These are phyloP conservation scores for Tetranychus truncatus DNA, from an alignment of 2,888 invertebrate species.

Conservation along the genomic window DNA sequence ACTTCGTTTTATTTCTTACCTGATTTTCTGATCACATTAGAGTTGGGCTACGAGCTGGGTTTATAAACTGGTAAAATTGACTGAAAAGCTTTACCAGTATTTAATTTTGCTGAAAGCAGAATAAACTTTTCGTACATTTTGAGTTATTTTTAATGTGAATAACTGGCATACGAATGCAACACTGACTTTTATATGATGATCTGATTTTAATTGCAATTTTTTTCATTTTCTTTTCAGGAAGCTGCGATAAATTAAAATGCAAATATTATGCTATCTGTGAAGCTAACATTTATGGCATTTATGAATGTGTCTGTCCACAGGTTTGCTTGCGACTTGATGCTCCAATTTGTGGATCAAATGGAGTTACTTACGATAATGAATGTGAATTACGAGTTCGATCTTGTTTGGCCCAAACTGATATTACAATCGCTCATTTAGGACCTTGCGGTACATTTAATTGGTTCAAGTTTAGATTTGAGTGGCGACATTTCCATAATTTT, in stretches of 20 bases:
- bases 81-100: not conserved
- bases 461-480: not conserved
- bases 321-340: conserved; percentile 20
- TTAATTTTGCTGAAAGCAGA: too few relatives aligned
- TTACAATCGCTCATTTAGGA: conserved; percentile 3
- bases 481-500: not conserved
- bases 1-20: too few relatives aligned
- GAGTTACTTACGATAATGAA: conserved; percentile 62
- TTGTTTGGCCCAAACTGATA: not conserved
- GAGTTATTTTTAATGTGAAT: not conserved
- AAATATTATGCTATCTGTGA: conserved; percentile 13
- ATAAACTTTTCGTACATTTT: not conserved
- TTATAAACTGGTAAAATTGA: too few relatives aligned
- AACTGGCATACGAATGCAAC: not conserved
- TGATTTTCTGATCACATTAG: too few relatives aligned
- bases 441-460: conserved; percentile 4
- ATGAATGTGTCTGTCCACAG: conserved; percentile 13
- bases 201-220: not conserved
- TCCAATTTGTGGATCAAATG: conserved; percentile 39
- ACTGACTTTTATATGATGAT: not conserved
- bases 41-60: too few relatives aligned
- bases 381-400: conserved; percentile 49
- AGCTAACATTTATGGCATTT: not conserved
- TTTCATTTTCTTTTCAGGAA: not conserved
- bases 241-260: conserved; percentile 10